These are phyloP conservation scores for Campopleginae sp. DNA, from an alignment of 2,888 invertebrate species.

Conservation along the genomic window DNA sequence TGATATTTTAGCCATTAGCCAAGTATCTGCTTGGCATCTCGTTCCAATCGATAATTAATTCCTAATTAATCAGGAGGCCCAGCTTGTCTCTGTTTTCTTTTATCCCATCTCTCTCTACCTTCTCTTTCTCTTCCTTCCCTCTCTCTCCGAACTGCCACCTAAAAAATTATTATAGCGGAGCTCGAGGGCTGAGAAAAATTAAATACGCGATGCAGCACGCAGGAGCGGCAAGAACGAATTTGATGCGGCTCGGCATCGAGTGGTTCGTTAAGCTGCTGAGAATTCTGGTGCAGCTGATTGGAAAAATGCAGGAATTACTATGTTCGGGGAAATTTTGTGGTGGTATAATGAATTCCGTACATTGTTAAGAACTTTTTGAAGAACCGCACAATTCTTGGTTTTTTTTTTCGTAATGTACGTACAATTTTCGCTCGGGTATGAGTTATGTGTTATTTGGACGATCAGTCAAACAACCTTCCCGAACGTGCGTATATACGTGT, in stretches of 20 bases:
- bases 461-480: conserved; percentile 4
- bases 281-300: conserved; percentile 52
- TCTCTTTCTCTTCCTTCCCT: neutral
- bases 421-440: conserved; percentile 1
- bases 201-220: conserved; percentile 39
- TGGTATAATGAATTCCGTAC: conserved; percentile 52
- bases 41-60: conserved; percentile 60
- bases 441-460: conserved; percentile 28
- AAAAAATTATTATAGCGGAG: conserved; percentile 49
- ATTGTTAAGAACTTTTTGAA: conserved; percentile 41
- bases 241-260: conserved; percentile 34
- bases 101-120: neutral
- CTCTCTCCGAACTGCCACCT: conserved; percentile 45
- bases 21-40: conserved; percentile 21
- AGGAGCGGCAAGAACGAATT: conserved; percentile 30
- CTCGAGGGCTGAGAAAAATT: conserved; percentile 21
- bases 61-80: conserved; percentile 51
- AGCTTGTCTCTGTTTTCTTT: neutral
- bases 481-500: neutral
- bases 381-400: conserved; percentile 38
- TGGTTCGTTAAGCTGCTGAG: conserved; percentile 55
- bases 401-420: conserved; percentile 8
- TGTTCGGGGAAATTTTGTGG: conserved; percentile 47
- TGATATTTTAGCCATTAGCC: conserved; percentile 48
- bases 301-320: conserved; percentile 15